These are phyloP conservation scores for Chromobotia macracanthus DNA, from an alignment of 2,797 vertebrate species.

Conservation along the genomic window DNA sequence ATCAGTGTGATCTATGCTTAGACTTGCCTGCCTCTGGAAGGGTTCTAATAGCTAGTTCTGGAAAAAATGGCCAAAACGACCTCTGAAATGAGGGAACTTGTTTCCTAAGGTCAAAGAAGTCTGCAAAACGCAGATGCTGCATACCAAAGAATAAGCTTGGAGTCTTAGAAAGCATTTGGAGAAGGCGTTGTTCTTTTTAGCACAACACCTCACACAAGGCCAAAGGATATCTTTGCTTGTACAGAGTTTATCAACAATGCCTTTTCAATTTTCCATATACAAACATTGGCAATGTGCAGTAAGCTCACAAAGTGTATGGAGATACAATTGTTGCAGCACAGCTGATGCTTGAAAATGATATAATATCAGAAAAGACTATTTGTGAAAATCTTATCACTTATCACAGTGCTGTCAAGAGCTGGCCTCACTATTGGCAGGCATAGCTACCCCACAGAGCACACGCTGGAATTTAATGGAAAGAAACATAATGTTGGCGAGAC, in stretches of 20 bases:
- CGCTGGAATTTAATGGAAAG: slow-evolving; percentile 55
- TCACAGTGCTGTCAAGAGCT: slow-evolving; percentile 18
- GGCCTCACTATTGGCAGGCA: slow-evolving; percentile 12
- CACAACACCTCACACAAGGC: neutral
- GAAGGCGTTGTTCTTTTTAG: neutral
- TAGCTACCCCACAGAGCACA: slow-evolving; percentile 3
- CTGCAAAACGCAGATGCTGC: slow-evolving; percentile 30
- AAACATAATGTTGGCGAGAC: slow-evolving; percentile 54
- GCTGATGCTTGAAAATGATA: slow-evolving; percentile 20
- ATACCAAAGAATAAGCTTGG: neutral
- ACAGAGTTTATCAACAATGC: slow-evolving; percentile 5
- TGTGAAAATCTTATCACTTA: slow-evolving; percentile 28
- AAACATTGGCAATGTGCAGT: slow-evolving; percentile 29
- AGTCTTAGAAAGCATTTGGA: neutral
- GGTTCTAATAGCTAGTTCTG: slow-evolving; percentile 44
- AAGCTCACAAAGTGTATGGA: slow-evolving; percentile 27
- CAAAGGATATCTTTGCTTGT: slow-evolving; percentile 4
- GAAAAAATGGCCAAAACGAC: slow-evolving; percentile 11
- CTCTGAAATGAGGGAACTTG: slow-evolving; percentile 44
- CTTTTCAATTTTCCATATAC: slow-evolving; percentile 41
- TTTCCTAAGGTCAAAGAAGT: slow-evolving; percentile 21
- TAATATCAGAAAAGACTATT: slow-evolving; percentile 39
- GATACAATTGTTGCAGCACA: slow-evolving; percentile 28
- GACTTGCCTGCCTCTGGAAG: slow-evolving; percentile 48
- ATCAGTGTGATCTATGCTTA: slow-evolving; percentile 41